These are phyloP conservation scores for Hypsopygia costalis DNA, from an alignment of 2,888 invertebrate genomes.

Conservation along the genomic window DNA sequence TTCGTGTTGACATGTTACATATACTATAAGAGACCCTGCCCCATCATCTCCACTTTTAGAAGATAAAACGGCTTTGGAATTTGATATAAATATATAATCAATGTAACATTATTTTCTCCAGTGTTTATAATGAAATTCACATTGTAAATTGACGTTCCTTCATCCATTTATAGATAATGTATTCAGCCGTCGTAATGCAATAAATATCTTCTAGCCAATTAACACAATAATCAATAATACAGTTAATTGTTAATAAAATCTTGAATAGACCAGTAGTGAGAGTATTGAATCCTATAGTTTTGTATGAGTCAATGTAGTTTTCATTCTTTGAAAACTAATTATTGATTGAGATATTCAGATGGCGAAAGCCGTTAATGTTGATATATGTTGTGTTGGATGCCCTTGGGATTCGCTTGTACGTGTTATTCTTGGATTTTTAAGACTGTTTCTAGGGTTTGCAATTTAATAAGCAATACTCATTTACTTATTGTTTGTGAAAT, in stretches of 20 bases:
- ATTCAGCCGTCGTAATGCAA: slow-evolving; percentile 6
- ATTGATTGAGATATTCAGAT: slow-evolving; percentile 38
- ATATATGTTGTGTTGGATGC: slow-evolving; percentile 20
- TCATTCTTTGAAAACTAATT: slow-evolving; percentile 58
- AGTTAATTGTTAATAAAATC: slow-evolving; percentile 15
- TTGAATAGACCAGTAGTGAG: slow-evolving; percentile 26
- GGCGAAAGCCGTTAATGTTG: slow-evolving; percentile 17
- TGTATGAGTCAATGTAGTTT: slow-evolving; percentile 59
- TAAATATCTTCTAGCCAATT: slow-evolving; percentile 21
- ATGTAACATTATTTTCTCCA: no score
- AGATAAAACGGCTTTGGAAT: not conserved
- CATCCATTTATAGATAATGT: slow-evolving; percentile 3
- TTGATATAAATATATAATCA: no score
- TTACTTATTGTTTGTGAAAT: slow-evolving; percentile 9
- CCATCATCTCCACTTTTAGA: slow-evolving; percentile 3
- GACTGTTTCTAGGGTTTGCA: slow-evolving; percentile 40
- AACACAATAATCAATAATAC: slow-evolving; percentile 18
- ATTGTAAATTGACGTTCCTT: slow-evolving; percentile 9
- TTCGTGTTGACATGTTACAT: not conserved
- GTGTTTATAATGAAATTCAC: not conserved
- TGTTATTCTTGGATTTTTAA: slow-evolving; percentile 31
- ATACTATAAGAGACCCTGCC: not conserved
- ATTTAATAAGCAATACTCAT: slow-evolving; percentile 31
- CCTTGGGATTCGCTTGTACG: slow-evolving; percentile 22
- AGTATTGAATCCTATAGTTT: slow-evolving; percentile 22